These are phyloP conservation scores for Scortum barcoo DNA, from an alignment of 2,113 vertebrate species.

Conservation along the genomic window DNA sequence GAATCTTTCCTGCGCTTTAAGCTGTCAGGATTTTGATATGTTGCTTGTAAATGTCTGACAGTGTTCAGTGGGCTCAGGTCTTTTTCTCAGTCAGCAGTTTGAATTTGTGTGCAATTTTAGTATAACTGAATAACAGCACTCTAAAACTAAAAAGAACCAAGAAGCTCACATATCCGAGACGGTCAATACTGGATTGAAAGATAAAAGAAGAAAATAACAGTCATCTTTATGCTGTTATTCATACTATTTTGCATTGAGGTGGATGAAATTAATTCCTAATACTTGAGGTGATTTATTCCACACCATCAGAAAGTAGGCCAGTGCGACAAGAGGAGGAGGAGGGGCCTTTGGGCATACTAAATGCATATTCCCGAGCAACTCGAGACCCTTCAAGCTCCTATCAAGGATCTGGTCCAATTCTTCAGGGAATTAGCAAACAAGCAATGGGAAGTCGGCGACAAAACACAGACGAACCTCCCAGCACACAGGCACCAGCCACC, in stretches of 20 bases:
- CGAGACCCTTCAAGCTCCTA: slow-evolving; percentile 78
- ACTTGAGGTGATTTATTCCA: slow-evolving; percentile 65
- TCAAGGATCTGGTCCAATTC: slow-evolving; percentile 80
- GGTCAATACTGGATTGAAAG: not conserved
- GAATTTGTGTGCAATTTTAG: not conserved
- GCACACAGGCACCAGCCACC: slow-evolving; percentile 93
- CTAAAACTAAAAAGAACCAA: not conserved
- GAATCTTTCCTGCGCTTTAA: slow-evolving; percentile 6
- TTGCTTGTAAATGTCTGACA: slow-evolving; percentile 3
- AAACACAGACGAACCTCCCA: slow-evolving; percentile 96
- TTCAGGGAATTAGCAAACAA: slow-evolving; percentile 91
- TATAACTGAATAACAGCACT: not conserved
- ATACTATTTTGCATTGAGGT: slow-evolving; percentile 13
- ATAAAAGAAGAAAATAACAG: not conserved
- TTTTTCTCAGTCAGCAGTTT: not conserved
- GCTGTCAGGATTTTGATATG: not conserved
- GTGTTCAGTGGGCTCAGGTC: not conserved
- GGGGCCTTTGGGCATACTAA: slow-evolving; percentile 48
- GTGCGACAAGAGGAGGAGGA: slow-evolving; percentile 46
- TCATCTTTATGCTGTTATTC: slow-evolving; percentile 6
- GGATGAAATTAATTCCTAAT: slow-evolving; percentile 52
- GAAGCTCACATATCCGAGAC: not conserved
- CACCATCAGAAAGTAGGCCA: slow-evolving; percentile 72
- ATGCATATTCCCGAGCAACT: slow-evolving; percentile 76
- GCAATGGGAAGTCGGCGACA: slow-evolving; percentile 94